Evolutionary conservation across 2,888 invertebrate genomes (phyloP).

Genomic region (Melanotus villosus): DNA sequence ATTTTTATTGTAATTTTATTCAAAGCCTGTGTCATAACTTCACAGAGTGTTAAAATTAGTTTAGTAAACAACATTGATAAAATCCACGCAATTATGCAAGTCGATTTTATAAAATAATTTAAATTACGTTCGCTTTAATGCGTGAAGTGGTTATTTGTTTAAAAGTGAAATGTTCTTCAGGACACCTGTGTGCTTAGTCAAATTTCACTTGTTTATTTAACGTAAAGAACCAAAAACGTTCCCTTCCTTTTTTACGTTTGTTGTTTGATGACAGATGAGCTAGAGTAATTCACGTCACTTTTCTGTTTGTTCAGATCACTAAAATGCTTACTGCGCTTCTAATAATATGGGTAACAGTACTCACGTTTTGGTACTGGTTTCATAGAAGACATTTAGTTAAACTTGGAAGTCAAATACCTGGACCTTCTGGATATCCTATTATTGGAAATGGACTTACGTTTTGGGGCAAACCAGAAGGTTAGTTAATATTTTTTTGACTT

Average conservation of each 20-base stretch:
- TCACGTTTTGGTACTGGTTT: conserved; percentile 39
- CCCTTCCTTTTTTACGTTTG: conserved; percentile 14
- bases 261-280: neutral
- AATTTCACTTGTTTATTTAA: conserved; percentile 32
- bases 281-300: neutral
- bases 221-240: conserved; percentile 19
- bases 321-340: conserved; percentile 37
- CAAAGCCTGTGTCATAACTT: neutral
- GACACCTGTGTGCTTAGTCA: conserved; percentile 4
- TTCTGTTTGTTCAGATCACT: conserved; percentile 19
- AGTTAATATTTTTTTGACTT: conserved; percentile 22
- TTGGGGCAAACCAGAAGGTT: conserved; percentile 51
- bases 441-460: conserved; percentile 49
- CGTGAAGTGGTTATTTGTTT: conserved; percentile 17
- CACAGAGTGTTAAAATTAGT: neutral
- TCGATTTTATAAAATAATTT: neutral
- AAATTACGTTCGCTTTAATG: neutral
- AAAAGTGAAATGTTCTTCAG: conserved; percentile 36
- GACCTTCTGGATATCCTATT: conserved; percentile 48
- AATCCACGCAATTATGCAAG: no score
- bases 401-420: conserved; percentile 46
- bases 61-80: no score
- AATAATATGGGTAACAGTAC: conserved; percentile 34
- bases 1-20: conserved; percentile 6
- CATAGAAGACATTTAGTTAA: conserved; percentile 36